Percentiles rank a stretch among this genome's conserved stretches.
Evolutionary conservation across 2,113 vertebrate species (phyloP).

Genomic region (Pseudopipra pipra): DNA sequence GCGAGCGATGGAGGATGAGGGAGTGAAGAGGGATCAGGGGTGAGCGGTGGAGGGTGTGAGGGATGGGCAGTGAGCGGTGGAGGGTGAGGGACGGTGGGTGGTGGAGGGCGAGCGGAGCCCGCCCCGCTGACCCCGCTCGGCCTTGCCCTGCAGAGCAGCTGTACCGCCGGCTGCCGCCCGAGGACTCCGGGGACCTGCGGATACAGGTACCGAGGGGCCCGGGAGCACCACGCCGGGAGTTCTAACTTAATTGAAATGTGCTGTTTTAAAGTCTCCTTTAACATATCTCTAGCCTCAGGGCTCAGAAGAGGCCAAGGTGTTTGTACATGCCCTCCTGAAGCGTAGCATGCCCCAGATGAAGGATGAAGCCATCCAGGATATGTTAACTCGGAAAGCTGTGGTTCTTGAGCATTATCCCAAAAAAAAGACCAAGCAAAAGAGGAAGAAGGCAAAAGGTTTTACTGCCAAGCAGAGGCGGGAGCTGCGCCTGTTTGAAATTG

Average conservation of each 20-base stretch:
- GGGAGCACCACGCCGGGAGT: accelerated
- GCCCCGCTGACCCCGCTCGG: not conserved
- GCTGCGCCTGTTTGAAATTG: slow-evolving; percentile 82
- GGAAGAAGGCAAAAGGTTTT: slow-evolving; percentile 74
- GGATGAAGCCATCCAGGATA: slow-evolving; percentile 22
- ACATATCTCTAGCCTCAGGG: slow-evolving; percentile 44
- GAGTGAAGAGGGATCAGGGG: not conserved
- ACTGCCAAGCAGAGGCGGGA: slow-evolving; percentile 79
- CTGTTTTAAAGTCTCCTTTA: not conserved
- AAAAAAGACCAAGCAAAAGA: slow-evolving; percentile 60
- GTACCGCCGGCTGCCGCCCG: slow-evolving; percentile 1
- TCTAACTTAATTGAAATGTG: not conserved
- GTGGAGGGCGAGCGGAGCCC: not conserved
- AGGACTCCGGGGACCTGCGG: not conserved
- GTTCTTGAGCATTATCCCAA: slow-evolving; percentile 74
- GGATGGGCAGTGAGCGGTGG: too few relatives aligned
- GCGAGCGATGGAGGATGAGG: too few relatives aligned
- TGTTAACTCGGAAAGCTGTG: slow-evolving; percentile 81
- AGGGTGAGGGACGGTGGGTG: not conserved
- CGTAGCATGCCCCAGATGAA: slow-evolving; percentile 62
- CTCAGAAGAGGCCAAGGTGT: slow-evolving; percentile 65
- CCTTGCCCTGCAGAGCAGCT: slow-evolving; percentile 13
- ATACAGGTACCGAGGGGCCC: slow-evolving; percentile 37
- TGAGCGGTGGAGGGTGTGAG: not conserved
- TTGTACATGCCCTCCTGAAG: slow-evolving; percentile 83